These are phyloP conservation scores for Sylvia atricapilla DNA, from an alignment of 2,113 vertebrate species.

Conservation along the genomic window DNA sequence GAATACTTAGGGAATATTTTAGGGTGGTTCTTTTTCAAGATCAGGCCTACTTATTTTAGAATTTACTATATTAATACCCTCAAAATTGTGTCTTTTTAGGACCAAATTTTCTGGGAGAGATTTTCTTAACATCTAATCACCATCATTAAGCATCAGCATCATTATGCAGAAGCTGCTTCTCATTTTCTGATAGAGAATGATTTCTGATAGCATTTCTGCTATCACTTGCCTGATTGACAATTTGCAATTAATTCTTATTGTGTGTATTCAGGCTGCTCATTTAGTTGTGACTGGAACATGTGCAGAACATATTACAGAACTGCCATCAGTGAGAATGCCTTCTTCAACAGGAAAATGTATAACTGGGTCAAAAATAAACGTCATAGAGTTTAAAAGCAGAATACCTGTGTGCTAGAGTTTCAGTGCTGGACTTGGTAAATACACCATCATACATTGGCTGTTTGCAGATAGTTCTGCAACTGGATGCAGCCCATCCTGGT, in stretches of 20 bases:
- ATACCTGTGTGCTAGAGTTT: not conserved
- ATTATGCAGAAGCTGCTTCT: not conserved
- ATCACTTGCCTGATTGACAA: not conserved
- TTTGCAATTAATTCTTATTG: slow-evolving; percentile 34
- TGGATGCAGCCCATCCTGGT: not conserved
- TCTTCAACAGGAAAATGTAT: not conserved
- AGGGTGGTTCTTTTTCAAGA: not conserved
- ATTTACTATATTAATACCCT: not conserved
- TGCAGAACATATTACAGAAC: not conserved
- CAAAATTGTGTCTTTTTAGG: not conserved
- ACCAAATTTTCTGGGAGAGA: not conserved
- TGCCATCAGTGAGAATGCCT: not conserved
- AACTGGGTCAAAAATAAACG: not conserved
- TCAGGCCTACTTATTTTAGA: not conserved
- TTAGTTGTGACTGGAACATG: not conserved
- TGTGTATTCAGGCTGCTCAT: not conserved
- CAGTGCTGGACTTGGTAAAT: not conserved
- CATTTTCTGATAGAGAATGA: not conserved
- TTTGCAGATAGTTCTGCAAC: not conserved
- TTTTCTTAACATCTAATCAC: not conserved
- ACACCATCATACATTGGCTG: fast-evolving
- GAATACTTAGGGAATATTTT: not conserved
- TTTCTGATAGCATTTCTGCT: not conserved
- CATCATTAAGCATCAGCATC: not conserved
- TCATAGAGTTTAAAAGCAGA: not conserved